Evolutionary conservation across 2,113 vertebrate species (phyloP), one percentile per base, ranked within the genome.

Genomic region (Ascaphus truei): DNA sequence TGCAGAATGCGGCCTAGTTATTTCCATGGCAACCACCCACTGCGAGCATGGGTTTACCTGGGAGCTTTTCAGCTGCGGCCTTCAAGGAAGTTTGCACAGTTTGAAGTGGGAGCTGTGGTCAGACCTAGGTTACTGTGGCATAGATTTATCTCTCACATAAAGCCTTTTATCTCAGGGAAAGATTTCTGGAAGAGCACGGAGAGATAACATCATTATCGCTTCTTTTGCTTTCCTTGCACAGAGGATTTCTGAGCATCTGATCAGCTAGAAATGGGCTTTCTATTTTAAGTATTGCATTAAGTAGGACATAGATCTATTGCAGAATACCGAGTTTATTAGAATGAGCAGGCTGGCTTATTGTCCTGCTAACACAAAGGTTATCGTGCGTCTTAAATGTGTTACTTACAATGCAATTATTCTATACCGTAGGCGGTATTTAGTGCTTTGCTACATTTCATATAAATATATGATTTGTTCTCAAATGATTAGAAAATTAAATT

Each of bases 1-100:
- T 73, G 73, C 77, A 77, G 69, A 72, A 18, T n/a, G 56, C 80
- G 72, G 78, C 79, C 73, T 77, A 64, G 68, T 75, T 77, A 76
- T 88, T 81, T 83, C 87, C 82, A 83, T 85, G 85, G 80, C 71
- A 85, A 89, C 83, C 61, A 78, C 73, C 75, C 75, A 81, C 66
- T 71, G 25, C 56, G 59, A 23, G 74, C 78, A 69, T 76, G 73
- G 76, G 79, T 11, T 83, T 78, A 87, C 88, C 80, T 79, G 78
- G 61, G 81, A 74, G 36, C 72, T 77, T 80, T 80, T 74, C 57
- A 64, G 55, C 68, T 23, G 43, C 20, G 30, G 33, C 57, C 61
- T 71, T 50, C 39, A 43, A 58, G 33, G 0, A 52, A 34, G 26
- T 41, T 73, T 71, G 36, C 22, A 75, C 58, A 66, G 33, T 77